Conservation (phyloP, 2,888 invertebrate species). For the Tinea pellionella region DNA sequence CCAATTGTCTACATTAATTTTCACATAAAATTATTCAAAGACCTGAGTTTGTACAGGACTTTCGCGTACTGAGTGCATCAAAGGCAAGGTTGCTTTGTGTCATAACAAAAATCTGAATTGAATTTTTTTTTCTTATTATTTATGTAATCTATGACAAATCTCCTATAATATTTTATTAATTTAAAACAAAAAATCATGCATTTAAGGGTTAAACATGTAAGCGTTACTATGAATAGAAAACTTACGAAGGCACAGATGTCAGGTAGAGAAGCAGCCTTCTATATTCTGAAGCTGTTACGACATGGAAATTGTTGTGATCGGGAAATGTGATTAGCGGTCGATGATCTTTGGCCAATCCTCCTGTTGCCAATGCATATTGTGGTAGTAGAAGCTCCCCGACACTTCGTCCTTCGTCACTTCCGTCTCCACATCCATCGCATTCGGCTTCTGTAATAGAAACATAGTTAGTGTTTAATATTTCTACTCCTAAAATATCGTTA, state of each 20-base stretch:
- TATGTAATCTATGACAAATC: too few relatives aligned
- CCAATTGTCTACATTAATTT: too few relatives aligned
- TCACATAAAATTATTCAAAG: too few relatives aligned
- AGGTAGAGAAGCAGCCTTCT: slow-evolving; percentile 92
- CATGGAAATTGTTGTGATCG: slow-evolving; percentile 89
- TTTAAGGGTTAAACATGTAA: too few relatives aligned
- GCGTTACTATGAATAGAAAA: slow-evolving; percentile 23
- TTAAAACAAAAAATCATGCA: too few relatives aligned
- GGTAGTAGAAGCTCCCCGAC: slow-evolving; percentile 89
- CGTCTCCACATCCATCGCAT: slow-evolving; percentile 59
- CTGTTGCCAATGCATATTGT: slow-evolving; percentile 91
- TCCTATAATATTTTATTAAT: too few relatives aligned
- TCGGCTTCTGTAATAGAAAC: slow-evolving; percentile 52
- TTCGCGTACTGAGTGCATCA: too few relatives aligned
- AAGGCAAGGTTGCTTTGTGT: too few relatives aligned
- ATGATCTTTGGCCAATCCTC: slow-evolving; percentile 93
- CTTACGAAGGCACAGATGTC: slow-evolving; percentile 96
- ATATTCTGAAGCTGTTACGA: slow-evolving; percentile 87
- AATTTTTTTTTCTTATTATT: too few relatives aligned
- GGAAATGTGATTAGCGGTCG: slow-evolving; percentile 95
- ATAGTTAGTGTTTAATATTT: too few relatives aligned
- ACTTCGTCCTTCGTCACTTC: slow-evolving; percentile 76
- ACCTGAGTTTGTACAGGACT: too few relatives aligned
- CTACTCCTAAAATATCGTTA: background rate
- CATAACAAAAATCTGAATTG: too few relatives aligned